These are phyloP conservation scores for Vulpes lagopus DNA, from an alignment of 2,113 vertebrate species.

Conservation along the genomic window DNA sequence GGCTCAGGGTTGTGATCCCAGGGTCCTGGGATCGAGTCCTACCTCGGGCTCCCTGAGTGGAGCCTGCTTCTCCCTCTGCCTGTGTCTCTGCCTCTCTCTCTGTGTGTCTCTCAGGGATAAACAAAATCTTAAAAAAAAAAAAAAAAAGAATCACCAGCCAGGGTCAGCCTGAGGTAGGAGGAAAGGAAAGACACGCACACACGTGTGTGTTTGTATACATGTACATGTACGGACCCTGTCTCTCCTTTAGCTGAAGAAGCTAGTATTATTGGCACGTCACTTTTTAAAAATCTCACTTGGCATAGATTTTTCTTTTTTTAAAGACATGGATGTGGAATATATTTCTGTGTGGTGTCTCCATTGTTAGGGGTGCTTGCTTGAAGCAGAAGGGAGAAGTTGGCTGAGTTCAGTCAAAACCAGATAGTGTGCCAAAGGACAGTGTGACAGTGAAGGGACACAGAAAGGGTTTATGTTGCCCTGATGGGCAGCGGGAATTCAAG, in stretches of 20 bases:
- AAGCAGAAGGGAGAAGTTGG: background rate
- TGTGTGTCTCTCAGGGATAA: no score
- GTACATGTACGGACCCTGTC: background rate
- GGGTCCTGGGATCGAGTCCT: no score
- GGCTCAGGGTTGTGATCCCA: no score
- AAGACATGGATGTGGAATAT: background rate
- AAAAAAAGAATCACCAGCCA: background rate
- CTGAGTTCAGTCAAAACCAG: background rate
- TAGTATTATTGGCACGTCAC: background rate
- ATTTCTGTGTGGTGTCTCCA: background rate
- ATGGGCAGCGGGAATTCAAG: background rate
- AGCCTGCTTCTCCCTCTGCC: no score
- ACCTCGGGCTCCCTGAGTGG: no score
- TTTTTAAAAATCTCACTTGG: background rate
- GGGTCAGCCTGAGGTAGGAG: background rate
- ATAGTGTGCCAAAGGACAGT: background rate
- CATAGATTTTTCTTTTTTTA: background rate
- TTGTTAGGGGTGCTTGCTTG: background rate
- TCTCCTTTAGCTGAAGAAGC: slow-evolving; percentile 7
- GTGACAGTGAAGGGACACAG: background rate
- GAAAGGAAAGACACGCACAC: background rate
- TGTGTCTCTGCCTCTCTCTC: no score
- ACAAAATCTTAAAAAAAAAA: no score
- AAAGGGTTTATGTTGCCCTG: background rate
- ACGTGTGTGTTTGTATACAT: background rate